Conservation (phyloP, 2,113 vertebrate genomes). For the sheep (Ovis aries) region DNA sequence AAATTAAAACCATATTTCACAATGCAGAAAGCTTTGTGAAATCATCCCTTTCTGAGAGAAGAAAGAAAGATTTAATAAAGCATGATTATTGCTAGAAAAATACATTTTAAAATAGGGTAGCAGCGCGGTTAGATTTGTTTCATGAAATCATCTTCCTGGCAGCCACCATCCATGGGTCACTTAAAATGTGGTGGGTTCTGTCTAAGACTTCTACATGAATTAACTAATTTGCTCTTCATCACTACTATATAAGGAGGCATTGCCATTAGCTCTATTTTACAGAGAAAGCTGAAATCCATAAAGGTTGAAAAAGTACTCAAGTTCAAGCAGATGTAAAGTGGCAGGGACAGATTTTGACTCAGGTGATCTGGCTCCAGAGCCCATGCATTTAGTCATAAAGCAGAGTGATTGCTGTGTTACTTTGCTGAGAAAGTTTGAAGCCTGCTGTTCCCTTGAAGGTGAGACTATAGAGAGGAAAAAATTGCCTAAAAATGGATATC, state of each 20-base stretch:
- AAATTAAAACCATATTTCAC: background rate
- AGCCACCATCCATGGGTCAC: too few relatives aligned
- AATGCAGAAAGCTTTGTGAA: background rate
- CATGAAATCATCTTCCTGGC: fast-evolving
- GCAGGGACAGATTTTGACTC: background rate
- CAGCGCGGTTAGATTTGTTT: fast-evolving
- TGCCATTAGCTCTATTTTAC: background rate
- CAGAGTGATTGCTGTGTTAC: background rate
- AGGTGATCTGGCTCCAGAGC: background rate
- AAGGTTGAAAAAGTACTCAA: background rate
- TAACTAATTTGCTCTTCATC: background rate
- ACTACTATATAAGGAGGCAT: background rate
- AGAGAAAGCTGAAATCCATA: background rate
- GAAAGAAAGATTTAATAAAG: background rate
- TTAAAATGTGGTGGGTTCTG: background rate
- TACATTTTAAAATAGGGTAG: background rate
- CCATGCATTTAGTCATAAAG: background rate
- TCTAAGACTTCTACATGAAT: background rate
- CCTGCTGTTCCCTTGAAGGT: background rate
- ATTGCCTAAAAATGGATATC: too few relatives aligned
- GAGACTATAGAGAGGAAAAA: background rate
- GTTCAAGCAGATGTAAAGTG: background rate
- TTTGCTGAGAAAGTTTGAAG: background rate
- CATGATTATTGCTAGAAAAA: background rate
- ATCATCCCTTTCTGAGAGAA: background rate